Conservation (phyloP, 2,888 invertebrate species). For the Heliconius ismenius region DNA sequence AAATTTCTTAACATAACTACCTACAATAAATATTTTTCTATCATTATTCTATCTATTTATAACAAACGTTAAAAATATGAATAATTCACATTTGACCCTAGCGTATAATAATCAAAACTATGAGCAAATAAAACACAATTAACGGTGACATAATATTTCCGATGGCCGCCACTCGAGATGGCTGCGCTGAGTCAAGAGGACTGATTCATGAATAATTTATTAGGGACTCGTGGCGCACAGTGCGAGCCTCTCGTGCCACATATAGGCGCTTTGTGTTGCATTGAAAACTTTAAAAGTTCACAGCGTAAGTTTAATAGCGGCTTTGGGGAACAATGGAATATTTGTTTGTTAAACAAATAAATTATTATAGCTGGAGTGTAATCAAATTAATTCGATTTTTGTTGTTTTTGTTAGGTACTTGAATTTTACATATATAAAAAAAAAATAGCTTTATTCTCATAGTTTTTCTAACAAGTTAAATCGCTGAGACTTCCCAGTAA, state of each 20-base stretch:
- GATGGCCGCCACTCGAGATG: constrained; percentile 45
- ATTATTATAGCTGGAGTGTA: background rate
- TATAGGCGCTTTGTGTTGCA: constrained; percentile 25
- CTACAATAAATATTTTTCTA: no score
- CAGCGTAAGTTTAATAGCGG: background rate
- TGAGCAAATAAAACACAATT: constrained; percentile 41
- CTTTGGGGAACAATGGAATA: background rate
- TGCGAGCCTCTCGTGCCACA: constrained; percentile 28
- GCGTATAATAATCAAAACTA: background rate
- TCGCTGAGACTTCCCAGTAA: no score
- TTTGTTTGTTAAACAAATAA: background rate
- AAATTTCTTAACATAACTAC: background rate
- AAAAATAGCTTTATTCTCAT: no score
- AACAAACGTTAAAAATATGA: constrained; percentile 1
- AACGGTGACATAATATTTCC: constrained; percentile 49
- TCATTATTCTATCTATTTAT: background rate
- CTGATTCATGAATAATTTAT: constrained; percentile 51
- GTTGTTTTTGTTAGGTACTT: no score
- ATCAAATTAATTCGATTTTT: no score
- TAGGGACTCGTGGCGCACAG: constrained; percentile 27
- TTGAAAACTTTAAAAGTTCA: constrained; percentile 22
- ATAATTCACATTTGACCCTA: constrained; percentile 13
- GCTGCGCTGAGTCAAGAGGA: constrained; percentile 47
- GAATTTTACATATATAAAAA: no score
- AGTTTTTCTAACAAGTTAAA: no score